Percentiles rank a stretch among this genome's conserved stretches.
Evolutionary conservation across 1,140 invertebrate species (phyloP).

Genomic region (Protaetia brevitarsis): DNA sequence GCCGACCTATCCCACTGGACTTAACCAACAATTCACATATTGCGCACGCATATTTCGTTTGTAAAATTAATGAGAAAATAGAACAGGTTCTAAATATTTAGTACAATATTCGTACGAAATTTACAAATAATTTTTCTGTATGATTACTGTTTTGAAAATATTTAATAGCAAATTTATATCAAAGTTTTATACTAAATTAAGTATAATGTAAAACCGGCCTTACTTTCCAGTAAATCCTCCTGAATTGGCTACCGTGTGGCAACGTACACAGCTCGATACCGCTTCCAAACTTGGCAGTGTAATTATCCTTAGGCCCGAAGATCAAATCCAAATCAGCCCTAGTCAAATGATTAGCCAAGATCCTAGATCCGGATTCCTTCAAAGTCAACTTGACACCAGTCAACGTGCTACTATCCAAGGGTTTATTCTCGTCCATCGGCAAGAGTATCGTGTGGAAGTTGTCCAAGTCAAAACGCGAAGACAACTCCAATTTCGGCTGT

Average conservation of each 20-base stretch:
- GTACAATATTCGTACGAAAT: no score
- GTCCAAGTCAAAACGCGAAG: slow-evolving; percentile 72
- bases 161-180: no score
- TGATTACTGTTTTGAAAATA: no score
- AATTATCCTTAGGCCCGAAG: slow-evolving; percentile 49
- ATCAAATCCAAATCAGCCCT: slow-evolving; percentile 76
- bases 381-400: slow-evolving; percentile 76
- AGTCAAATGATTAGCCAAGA: slow-evolving; percentile 83
- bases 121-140: no score
- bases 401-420: slow-evolving; percentile 78
- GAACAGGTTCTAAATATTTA: no score
- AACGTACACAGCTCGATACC: slow-evolving; percentile 80
- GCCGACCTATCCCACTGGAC: no score
- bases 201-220: not conserved
- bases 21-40: no score
- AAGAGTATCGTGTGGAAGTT: slow-evolving; percentile 77
- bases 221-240: slow-evolving; percentile 86
- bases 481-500: slow-evolving; percentile 56
- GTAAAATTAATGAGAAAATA: no score
- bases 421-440: slow-evolving; percentile 76
- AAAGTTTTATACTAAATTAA: not conserved
- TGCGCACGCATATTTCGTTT: no score
- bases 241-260: slow-evolving; percentile 77
- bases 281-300: slow-evolving; percentile 43
- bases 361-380: slow-evolving; percentile 72